Percentiles rank a stretch among this genome's conserved stretches.
phyloP scores from a whole-genome alignment of 2,797 vertebrate species.

The Anabacerthia variegaticeps region DNA sequence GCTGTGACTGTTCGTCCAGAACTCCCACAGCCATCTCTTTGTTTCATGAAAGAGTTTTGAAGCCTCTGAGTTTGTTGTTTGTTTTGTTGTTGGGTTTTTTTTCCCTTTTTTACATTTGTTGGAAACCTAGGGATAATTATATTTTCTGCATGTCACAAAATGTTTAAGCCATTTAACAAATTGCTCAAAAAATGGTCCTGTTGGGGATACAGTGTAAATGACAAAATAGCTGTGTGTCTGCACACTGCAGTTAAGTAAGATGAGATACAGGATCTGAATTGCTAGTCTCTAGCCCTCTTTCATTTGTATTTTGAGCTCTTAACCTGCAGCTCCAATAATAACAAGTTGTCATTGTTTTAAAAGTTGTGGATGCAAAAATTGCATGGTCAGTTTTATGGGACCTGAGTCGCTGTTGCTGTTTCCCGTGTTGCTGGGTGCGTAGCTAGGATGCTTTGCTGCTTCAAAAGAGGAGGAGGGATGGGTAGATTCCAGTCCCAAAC shows the following conservation, averaged over 20 bases:
- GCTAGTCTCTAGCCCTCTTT: not conserved
- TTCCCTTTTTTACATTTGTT: not conserved
- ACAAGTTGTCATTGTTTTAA: not conserved
- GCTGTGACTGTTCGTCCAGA: not conserved
- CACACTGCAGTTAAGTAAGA: not conserved
- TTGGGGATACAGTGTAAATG: not conserved
- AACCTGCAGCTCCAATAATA: not conserved
- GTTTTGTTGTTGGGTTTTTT: not conserved
- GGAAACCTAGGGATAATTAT: not conserved
- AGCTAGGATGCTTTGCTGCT: not conserved
- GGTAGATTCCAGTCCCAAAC: not conserved
- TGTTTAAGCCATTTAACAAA: not conserved
- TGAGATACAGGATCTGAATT: not conserved
- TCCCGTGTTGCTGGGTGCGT: not conserved
- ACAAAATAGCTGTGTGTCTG: not conserved
- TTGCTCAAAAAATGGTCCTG: not conserved
- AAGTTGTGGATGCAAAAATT: not conserved
- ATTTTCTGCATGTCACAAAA: not conserved
- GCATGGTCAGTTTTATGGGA: not conserved
- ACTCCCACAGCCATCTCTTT: not conserved
- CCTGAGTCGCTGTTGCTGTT: fast-evolving
- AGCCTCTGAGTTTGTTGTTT: not conserved
- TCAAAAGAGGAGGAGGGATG: not conserved
- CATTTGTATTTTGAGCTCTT: not conserved
- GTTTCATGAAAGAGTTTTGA: not conserved